A percentile compares a stretch with the other conserved stretches of the same genome.
Evolutionary conservation across 35 echinoderm and acorn worm species (phyloP).

Genomic region (Anneissia japonica): DNA sequence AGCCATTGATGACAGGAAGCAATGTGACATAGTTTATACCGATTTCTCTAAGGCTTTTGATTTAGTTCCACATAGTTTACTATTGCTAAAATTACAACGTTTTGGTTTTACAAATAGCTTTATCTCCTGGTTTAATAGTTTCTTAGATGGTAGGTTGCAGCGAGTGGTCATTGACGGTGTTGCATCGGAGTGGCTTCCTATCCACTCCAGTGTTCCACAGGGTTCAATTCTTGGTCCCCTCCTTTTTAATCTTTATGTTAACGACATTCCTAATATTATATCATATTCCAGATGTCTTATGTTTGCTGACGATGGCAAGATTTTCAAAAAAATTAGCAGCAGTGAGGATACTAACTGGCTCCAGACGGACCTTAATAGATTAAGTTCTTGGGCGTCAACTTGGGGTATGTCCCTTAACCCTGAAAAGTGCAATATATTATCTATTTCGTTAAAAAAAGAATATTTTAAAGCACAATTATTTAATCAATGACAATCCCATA

Average conservation of each 20-base stretch:
- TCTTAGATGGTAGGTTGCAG: neutral
- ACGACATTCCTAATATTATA: neutral
- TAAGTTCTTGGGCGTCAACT: no score
- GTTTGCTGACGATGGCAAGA: no score
- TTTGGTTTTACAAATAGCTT: neutral
- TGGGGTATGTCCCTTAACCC: no score
- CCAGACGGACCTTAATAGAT: no score
- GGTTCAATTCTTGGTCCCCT: neutral
- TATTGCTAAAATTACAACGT: neutral
- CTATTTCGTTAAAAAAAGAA: no score
- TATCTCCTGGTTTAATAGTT: neutral
- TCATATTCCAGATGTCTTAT: no score
- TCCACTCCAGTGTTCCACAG: neutral
- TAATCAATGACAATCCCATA: no score
- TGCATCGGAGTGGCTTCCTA: neutral
- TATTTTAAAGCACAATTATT: no score
- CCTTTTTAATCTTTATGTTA: neutral
- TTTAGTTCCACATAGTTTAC: neutral
- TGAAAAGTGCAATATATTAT: no score
- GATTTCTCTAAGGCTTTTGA: slow-evolving; percentile 1
- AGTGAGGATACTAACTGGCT: no score
- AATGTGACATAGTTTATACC: neutral
- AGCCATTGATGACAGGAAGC: neutral
- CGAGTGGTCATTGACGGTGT: neutral
- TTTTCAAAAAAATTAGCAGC: no score